These are phyloP conservation scores for Plecturocebus donacophilus DNA, from an alignment of 2,113 vertebrate species.

Conservation along the genomic window DNA sequence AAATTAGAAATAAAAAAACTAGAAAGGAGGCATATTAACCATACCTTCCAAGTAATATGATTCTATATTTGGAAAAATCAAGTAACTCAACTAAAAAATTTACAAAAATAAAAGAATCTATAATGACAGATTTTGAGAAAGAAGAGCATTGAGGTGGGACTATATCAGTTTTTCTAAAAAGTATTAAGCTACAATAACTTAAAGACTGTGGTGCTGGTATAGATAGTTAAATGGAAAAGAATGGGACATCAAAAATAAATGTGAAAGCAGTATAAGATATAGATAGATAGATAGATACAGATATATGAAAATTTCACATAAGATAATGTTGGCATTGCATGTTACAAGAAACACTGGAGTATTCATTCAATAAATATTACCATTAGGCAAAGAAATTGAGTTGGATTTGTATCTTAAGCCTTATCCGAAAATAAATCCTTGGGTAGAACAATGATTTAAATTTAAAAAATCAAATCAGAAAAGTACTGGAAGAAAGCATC, in stretches of 20 bases:
- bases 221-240: constrained; percentile 2
- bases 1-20: not conserved
- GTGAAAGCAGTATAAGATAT: not conserved
- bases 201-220: not conserved
- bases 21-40: not conserved
- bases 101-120: not conserved
- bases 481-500: not conserved
- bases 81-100: not conserved
- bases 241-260: not conserved
- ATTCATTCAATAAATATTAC: not conserved
- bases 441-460: not conserved
- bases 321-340: not conserved
- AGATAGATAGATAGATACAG: not conserved
- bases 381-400: not conserved
- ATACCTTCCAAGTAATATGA: not conserved
- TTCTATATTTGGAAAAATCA: not conserved
- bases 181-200: not conserved
- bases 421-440: not conserved
- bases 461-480: not conserved
- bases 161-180: not conserved
- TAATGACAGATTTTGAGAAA: not conserved
- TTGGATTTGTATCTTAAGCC: not conserved
- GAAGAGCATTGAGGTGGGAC: not conserved
- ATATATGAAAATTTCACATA: not conserved
- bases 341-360: not conserved